Base-by-base conservation (phyloP, 2,113 vertebrate species). In the Zosterops lateralis region DNA sequence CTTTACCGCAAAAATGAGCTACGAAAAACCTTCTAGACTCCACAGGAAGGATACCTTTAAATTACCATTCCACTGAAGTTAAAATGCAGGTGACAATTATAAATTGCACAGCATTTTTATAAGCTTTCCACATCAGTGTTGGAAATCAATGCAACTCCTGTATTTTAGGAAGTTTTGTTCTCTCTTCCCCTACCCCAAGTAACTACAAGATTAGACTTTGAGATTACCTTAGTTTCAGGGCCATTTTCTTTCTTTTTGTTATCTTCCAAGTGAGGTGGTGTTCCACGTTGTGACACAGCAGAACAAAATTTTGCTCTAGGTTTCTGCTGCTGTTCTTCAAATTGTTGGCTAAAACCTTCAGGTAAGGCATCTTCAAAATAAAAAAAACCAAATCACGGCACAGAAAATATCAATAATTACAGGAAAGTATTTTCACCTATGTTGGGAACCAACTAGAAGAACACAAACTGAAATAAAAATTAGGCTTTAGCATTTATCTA, bases 281-380 rank as follows among this genome's bases (percentile, higher is more conserved):
- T 22, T 32, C 73, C 84, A 56, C 29, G 45, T 42, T 94, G 97
- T 66, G 95, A 96, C 38, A 97, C 93, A 61, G 97, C 79, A 86
- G 97, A 96, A 95, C 98, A 98, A 87, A 98, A 99, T 95, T 96
- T 99, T 62, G 98, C 97, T 79, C 98, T 98, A 45, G 94, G 98
- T 97, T 97, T 99, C 84, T 98, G 97, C 47, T 97, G 98, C n/a
- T 99, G 98, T 88, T 99, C 99, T 89, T 98, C 98, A 92, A 99
- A 98, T 92, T 99, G 98, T 95, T 99, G 99, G 95, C 98, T 98
- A 94, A 99, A 99, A 87, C 99, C 99, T 87, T 99, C 99, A 28
- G 99, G 99, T 42, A 99, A 98, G 58, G 98, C 98, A 84, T 99
- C 99, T 99, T 95, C 70, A 93, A 95, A 94, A 93, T 4, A 78